Percentiles rank a stretch among this genome's conserved stretches.
Conservation (phyloP, 35 echinoderm and acorn worm species). For the Apostichopus japonicus region DNA sequence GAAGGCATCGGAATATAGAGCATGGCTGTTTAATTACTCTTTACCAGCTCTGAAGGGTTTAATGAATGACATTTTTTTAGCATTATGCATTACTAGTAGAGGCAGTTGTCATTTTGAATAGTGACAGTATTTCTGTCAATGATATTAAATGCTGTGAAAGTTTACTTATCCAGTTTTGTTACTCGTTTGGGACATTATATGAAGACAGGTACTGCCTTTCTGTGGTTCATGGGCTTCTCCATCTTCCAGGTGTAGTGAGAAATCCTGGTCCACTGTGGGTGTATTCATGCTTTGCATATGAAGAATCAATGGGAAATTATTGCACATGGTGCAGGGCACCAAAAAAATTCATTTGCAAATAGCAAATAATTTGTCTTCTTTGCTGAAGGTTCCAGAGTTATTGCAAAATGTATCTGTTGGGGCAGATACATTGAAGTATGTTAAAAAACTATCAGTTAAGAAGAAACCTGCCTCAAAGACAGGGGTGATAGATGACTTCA, state of each 20-base stretch:
- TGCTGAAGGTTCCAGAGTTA: no score
- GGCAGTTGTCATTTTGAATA: constrained; percentile 17
- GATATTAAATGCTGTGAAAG: background rate
- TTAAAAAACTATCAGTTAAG: no score
- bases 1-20: no score
- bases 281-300: constrained; percentile 2
- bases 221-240: background rate
- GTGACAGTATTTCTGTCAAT: background rate
- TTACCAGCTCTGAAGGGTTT: no score
- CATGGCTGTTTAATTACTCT: no score
- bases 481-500: no score
- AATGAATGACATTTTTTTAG: background rate
- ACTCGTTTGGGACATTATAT: background rate
- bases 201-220: background rate
- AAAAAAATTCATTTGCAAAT: background rate
- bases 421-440: no score
- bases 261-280: constrained; percentile 14
- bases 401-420: no score
- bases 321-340: background rate
- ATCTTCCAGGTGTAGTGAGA: background rate
- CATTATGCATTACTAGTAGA: constrained; percentile 40
- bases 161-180: background rate
- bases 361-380: background rate
- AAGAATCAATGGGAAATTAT: background rate
- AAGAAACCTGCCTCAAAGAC: no score